Evolutionary conservation across 2,888 invertebrate species (phyloP).

Genomic region (Conomelus anceps): DNA sequence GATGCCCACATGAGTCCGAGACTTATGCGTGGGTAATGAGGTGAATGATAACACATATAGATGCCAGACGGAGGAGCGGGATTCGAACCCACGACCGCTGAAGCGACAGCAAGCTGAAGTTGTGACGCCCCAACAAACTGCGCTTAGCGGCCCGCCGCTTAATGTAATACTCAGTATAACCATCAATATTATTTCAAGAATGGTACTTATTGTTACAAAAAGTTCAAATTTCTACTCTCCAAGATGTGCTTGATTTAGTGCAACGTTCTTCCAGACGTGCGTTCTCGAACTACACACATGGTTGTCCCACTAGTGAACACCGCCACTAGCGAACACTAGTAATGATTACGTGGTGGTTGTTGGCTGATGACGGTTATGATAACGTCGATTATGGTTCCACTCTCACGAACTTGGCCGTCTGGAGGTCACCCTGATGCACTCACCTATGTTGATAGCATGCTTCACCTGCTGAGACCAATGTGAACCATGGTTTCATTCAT

Average conservation of each 20-base stretch:
- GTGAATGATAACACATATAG: too few relatives aligned
- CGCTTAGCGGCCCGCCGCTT: too few relatives aligned
- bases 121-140: too few relatives aligned
- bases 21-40: too few relatives aligned
- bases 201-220: too few relatives aligned
- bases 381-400: neutral
- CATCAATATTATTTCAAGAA: too few relatives aligned
- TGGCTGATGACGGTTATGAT: neutral
- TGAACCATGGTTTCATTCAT: neutral
- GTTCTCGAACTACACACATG: neutral
- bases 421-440: neutral
- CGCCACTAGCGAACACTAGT: neutral
- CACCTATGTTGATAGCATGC: neutral
- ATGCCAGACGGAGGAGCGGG: too few relatives aligned
- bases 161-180: too few relatives aligned
- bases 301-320: too few relatives aligned
- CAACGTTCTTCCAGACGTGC: neutral
- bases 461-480: neutral
- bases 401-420: constrained; percentile 10
- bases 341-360: neutral
- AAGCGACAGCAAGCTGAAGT: too few relatives aligned
- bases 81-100: too few relatives aligned
- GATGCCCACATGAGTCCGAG: too few relatives aligned
- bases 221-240: neutral
- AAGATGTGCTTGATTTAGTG: neutral